phyloP scores from a whole-genome alignment of 2,888 invertebrate species.

The Drosophila quinaria region DNA sequence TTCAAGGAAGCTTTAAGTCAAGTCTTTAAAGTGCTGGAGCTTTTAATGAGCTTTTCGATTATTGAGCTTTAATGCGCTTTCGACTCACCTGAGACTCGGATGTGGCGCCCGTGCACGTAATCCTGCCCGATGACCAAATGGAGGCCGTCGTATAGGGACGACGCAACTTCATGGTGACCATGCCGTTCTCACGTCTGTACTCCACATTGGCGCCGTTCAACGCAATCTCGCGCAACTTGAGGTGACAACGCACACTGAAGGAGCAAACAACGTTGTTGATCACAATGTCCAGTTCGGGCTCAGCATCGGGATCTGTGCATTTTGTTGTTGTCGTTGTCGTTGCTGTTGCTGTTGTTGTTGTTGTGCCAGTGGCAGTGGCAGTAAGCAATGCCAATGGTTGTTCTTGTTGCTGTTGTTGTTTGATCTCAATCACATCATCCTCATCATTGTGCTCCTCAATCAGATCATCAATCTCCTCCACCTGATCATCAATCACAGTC shows the following conservation, averaged over 20 bases:
- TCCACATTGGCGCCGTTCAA: constrained; percentile 97
- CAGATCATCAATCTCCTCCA: constrained; percentile 71
- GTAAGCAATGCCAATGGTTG: constrained; percentile 81
- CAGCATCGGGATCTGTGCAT: constrained; percentile 84
- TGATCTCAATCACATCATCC: constrained; percentile 1
- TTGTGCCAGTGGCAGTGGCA: constrained; percentile 4
- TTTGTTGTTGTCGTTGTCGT: constrained; percentile 87
- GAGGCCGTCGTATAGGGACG: constrained; percentile 98
- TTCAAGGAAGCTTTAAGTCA: neutral
- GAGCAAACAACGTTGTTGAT: constrained; percentile 93
- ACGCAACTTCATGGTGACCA: constrained; percentile 99
- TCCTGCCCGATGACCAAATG: constrained; percentile 99
- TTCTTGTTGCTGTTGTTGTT: neutral
- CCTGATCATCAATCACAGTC: constrained; percentile 95
- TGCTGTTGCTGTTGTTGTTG: constrained; percentile 86
- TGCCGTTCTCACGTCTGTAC: constrained; percentile 97
- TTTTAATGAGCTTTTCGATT: neutral
- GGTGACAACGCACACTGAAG: constrained; percentile 97
- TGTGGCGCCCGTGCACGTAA: constrained; percentile 87
- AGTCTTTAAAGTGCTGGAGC: neutral
- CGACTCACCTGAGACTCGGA: constrained; percentile 49
- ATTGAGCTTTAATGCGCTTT: neutral
- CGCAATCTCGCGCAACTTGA: constrained; percentile 97
- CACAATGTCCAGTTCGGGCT: constrained; percentile 96
- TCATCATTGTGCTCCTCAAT: constrained; percentile 13